Percentiles rank a stretch among this genome's conserved stretches.
Evolutionary conservation across 2,888 invertebrate species (phyloP).

Genomic region (Cyclophora albipunctata): DNA sequence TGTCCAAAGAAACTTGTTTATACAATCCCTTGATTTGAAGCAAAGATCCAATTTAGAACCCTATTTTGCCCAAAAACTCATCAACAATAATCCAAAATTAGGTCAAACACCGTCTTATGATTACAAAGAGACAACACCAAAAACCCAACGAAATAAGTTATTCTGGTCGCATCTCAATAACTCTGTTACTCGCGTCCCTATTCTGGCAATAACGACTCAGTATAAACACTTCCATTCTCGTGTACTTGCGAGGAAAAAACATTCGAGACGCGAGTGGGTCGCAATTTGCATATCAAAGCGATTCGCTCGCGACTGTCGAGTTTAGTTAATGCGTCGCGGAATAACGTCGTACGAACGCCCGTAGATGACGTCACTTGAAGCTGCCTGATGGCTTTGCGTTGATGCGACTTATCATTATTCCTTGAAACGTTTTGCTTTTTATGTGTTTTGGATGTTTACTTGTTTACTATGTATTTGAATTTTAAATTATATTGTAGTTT

Average conservation of each 20-base stretch:
- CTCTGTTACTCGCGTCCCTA: constrained; percentile 5
- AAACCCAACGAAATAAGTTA: constrained; percentile 5
- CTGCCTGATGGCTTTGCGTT: background rate
- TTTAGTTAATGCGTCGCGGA: constrained; percentile 13
- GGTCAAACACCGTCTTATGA: no score
- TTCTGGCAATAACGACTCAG: constrained; percentile 15
- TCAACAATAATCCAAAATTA: no score
- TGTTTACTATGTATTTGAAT: no score
- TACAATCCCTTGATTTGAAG: no score
- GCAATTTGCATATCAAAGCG: constrained; percentile 24
- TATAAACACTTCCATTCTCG: constrained; percentile 16
- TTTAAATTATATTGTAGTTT: no score
- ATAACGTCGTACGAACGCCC: constrained; percentile 1
- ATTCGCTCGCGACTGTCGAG: constrained; percentile 11
- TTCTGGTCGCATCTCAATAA: constrained; percentile 12
- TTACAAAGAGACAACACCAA: background rate
- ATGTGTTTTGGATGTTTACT: constrained; percentile 1
- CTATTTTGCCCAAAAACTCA: no score
- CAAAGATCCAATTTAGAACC: no score
- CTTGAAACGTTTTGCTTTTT: background rate
- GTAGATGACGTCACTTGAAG: background rate
- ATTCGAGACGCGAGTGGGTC: constrained; percentile 10
- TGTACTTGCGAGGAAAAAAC: constrained; percentile 16
- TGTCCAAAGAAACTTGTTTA: no score
- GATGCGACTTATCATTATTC: background rate